phyloP scores from a whole-genome alignment of 2,888 invertebrate genomes.

The Mallateleia sp. region DNA sequence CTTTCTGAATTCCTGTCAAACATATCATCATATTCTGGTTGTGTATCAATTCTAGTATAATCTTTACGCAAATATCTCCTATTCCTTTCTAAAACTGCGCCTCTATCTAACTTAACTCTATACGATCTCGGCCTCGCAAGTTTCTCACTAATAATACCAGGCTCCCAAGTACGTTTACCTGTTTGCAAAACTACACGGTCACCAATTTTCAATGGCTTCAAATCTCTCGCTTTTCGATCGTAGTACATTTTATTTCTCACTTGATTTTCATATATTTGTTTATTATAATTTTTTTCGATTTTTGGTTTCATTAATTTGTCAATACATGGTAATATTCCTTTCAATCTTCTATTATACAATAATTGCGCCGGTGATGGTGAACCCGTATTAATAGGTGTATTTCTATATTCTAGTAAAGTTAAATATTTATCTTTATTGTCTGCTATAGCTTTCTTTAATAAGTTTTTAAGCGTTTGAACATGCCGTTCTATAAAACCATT shows the following conservation, averaged over 20 bases:
- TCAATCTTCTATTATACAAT: slow-evolving; percentile 65
- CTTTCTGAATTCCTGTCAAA: background rate
- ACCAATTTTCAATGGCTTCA: slow-evolving; percentile 19
- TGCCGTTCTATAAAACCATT: slow-evolving; percentile 61
- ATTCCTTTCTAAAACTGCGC: slow-evolving; percentile 44
- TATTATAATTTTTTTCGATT: background rate
- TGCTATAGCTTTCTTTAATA: slow-evolving; percentile 72
- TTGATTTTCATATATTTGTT: slow-evolving; percentile 18
- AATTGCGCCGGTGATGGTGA: slow-evolving; percentile 75
- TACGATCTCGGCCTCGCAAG: slow-evolving; percentile 47
- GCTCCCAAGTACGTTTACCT: slow-evolving; percentile 10
- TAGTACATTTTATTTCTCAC: slow-evolving; percentile 52
- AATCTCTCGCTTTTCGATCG: slow-evolving; percentile 46
- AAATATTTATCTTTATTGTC: slow-evolving; percentile 64
- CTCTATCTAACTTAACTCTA: slow-evolving; percentile 32
- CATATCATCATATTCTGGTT: background rate
- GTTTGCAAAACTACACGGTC: slow-evolving; percentile 26
- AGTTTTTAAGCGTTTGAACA: slow-evolving; percentile 78
- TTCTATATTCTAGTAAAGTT: slow-evolving; percentile 78
- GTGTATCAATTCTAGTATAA: background rate
- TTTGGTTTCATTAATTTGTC: background rate
- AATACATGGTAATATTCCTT: slow-evolving; percentile 22
- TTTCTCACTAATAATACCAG: slow-evolving; percentile 12
- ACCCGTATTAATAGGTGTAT: slow-evolving; percentile 69
- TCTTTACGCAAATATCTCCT: slow-evolving; percentile 33